phyloP scores from a whole-genome alignment of 2,888 invertebrate genomes.

The Nephrotoma guestfalica region DNA sequence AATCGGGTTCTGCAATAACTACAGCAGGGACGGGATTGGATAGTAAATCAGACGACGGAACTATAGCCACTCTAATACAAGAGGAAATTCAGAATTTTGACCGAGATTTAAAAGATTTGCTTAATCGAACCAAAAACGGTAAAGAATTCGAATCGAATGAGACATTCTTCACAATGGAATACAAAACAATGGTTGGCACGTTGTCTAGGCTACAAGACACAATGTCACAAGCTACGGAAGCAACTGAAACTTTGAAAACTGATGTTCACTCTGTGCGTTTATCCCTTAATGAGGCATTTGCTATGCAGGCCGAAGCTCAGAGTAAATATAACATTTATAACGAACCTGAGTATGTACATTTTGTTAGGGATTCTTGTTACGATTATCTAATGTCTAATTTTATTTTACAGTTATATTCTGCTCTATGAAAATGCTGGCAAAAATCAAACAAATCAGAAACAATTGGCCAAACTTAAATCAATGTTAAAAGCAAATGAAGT shows the following conservation, averaged over 20 bases:
- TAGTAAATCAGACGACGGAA: slow-evolving; percentile 18
- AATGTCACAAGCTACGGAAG: slow-evolving; percentile 44
- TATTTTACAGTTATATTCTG: not conserved
- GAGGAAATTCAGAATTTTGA: slow-evolving; percentile 52
- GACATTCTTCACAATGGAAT: not conserved
- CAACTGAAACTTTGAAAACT: slow-evolving; percentile 39
- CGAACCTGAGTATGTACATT: slow-evolving; percentile 23
- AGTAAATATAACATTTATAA: slow-evolving; percentile 25
- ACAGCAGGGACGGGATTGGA: not conserved
- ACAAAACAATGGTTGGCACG: slow-evolving; percentile 15
- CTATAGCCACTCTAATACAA: slow-evolving; percentile 44
- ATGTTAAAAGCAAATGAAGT: slow-evolving; percentile 57
- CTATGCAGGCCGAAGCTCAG: slow-evolving; percentile 28
- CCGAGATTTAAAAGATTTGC: slow-evolving; percentile 45
- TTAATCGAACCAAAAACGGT: slow-evolving; percentile 34
- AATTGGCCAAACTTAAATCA: slow-evolving; percentile 52
- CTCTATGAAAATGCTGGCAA: slow-evolving; percentile 1
- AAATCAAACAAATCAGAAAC: slow-evolving; percentile 32
- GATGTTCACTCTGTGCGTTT: slow-evolving; percentile 42
- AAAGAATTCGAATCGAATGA: slow-evolving; percentile 24
- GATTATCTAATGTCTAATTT: not conserved
- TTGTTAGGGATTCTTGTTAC: not conserved
- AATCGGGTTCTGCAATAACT: not conserved
- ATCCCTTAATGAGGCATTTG: slow-evolving; percentile 32
- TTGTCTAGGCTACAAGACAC: slow-evolving; percentile 43